Base-by-base conservation (phyloP, 2,797 vertebrate species). In the Acanthurus leucopareius region DNA sequence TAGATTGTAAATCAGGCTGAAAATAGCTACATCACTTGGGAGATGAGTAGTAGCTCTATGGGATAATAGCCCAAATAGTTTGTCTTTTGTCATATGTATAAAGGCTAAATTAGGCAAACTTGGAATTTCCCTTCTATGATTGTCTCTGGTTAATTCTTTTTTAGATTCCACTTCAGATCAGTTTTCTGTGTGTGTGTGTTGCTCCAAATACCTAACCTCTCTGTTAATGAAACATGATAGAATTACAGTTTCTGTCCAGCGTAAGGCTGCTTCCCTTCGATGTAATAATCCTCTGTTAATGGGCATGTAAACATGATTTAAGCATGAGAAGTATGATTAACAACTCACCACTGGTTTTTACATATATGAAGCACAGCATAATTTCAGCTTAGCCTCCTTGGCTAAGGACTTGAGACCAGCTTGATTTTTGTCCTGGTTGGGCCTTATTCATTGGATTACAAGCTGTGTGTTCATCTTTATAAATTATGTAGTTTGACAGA, bases 91-190 rank as follows among this genome's bases (percentile, higher is more conserved):
- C 67, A 81, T 86, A 82, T 83, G 59, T 81, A 16, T 64, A 59
- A 74, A 54, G 69, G 69, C 86, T 90, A 85, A 86, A 82, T 83
- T 77, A 56, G 74, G 40, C 62, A 44, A 69, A 80, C 51, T 77
- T 86, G 89, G 90, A 94, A 93, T 85, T 92, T 82, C 89, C 89
- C 84, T 64, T 73, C 53, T 16, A 5, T 72, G 57, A 83, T 75
- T 79, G 71, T 77, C 47, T 80, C 48, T 64, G 42, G 83, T 80
- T 75, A 51, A 79, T 57, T 86, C n/a, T 75, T 75, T 80, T 88
- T 79, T 80, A 79, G 10, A 86, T 78, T 79, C 56, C 76, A 57
- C 59, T 78, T 74, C 16, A 68, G 67, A 79, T 86, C 77, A 71
- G 58, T 57, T 76, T 85, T 42, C 4, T 42, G 7, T 42, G 7